A percentile compares a stretch with the other conserved stretches of the same genome.
Evolutionary conservation across 2,113 vertebrate genomes (phyloP).

Genomic region (Anhinga rufa): DNA sequence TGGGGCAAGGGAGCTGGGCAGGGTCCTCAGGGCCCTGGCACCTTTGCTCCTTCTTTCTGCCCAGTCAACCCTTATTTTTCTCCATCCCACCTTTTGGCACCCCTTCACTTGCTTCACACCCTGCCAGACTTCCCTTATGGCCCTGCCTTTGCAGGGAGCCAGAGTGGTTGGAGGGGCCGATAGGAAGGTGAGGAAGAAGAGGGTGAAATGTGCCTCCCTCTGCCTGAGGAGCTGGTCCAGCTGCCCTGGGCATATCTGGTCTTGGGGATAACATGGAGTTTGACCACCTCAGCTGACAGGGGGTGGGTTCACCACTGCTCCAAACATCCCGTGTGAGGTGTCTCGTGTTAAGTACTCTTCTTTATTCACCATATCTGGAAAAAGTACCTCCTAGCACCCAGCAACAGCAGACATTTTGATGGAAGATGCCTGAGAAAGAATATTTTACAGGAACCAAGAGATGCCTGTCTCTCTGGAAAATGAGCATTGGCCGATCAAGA

Average conservation of each 20-base stretch:
- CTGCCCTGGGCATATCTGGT: background rate
- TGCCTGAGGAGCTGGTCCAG: background rate
- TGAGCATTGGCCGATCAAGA: background rate
- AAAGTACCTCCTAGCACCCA: background rate
- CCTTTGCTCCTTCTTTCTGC: background rate
- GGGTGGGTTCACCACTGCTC: background rate
- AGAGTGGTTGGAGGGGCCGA: background rate
- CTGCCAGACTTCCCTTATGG: background rate
- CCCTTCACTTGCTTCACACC: background rate
- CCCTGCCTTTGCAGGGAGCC: background rate
- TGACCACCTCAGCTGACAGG: background rate
- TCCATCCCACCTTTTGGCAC: background rate
- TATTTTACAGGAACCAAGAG: background rate
- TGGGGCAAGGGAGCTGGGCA: fast-evolving
- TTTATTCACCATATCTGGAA: background rate
- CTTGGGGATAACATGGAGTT: background rate
- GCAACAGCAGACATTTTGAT: background rate
- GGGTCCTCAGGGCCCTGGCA: background rate
- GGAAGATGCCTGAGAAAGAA: background rate
- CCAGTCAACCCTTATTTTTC: background rate
- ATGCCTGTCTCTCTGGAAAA: background rate
- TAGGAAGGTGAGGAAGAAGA: background rate
- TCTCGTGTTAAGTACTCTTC: background rate
- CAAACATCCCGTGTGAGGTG: background rate
- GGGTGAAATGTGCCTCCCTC: background rate